phyloP scores from a whole-genome alignment of 2,888 invertebrate species.

The Pterostichus niger region DNA sequence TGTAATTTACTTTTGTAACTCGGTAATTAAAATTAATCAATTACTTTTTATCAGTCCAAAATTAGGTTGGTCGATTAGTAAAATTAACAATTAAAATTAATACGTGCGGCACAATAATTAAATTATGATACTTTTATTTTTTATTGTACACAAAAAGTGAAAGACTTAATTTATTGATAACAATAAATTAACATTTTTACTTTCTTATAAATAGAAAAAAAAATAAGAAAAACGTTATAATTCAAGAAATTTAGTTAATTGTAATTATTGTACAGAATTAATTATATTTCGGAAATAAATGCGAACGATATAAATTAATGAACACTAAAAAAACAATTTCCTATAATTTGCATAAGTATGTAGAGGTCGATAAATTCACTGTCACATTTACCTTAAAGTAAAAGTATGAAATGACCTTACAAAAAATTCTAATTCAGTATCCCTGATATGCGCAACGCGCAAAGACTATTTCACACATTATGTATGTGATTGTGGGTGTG shows the following conservation, averaged over 20 bases:
- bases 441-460: neutral
- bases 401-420: conserved; percentile 10
- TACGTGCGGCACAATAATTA: no score
- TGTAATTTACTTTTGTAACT: no score
- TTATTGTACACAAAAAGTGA: neutral
- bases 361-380: conserved; percentile 12
- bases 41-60: no score
- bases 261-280: neutral
- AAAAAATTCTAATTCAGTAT: neutral
- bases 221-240: no score
- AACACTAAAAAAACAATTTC: neutral
- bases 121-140: no score
- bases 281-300: conserved; percentile 19
- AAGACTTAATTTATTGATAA: neutral
- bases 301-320: no score
- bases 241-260: neutral
- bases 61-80: no score
- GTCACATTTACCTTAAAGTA: conserved; percentile 9
- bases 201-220: no score
- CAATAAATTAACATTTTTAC: no score
- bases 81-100: no score
- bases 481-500: neutral
- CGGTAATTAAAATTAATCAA: no score
- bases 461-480: conserved; percentile 11
- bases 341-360: conserved; percentile 18